Evolutionary conservation across 30 jellyfish, hydroid and myxozoan species (phyloP), one percentile per base, ranked within the genome.

Genomic region (Cassiopea xamachana): DNA sequence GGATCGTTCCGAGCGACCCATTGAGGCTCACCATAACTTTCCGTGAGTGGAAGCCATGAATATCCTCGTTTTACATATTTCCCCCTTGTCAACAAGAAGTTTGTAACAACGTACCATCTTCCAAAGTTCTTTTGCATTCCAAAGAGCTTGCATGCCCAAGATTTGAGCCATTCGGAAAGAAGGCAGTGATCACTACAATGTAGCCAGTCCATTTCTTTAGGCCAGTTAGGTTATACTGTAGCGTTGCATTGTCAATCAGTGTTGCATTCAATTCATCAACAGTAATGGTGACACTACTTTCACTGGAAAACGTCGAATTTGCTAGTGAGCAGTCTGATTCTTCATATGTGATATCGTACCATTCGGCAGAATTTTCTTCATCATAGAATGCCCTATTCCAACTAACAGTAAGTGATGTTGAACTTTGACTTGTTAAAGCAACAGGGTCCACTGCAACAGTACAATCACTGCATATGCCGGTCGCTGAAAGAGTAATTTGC

Each of bases 201-300:
- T 88, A 88, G 64, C 80, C 49, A 60, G 95, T 58, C 95, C 95
- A 88, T 71, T 59, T 79, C 50, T 58, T 17, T 1, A 88, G 81
- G 60, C 73, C 64, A 43, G 87, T 7, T 3, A 88, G 44, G 12
- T 44, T 69, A 70, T 78, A 59, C 7, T 62, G n/a, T 51, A 88
- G 59, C 60, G 15, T 64, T 19, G 87, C 18, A 44, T 39, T 61
- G 39, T 79, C 19, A 6, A 46, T 14, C 10, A 18, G 46, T 5
- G 69, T 27, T 67, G 82, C 39, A 7, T 50, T 46, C 45, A 0
- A 16, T 43, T 73, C 72, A 60, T 39, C 44, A 1, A 75, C 61
- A 19, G 62, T 61, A 16, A 73, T 46, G 51, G 69, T 74, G 75
- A 16, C 46, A 60, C 48, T 49, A 19, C 16, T 46, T 1, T 14